Evolutionary conservation across 2,888 invertebrate genomes (phyloP), one percentile per base, ranked within the genome.

Genomic region (Zonitis immaculata): DNA sequence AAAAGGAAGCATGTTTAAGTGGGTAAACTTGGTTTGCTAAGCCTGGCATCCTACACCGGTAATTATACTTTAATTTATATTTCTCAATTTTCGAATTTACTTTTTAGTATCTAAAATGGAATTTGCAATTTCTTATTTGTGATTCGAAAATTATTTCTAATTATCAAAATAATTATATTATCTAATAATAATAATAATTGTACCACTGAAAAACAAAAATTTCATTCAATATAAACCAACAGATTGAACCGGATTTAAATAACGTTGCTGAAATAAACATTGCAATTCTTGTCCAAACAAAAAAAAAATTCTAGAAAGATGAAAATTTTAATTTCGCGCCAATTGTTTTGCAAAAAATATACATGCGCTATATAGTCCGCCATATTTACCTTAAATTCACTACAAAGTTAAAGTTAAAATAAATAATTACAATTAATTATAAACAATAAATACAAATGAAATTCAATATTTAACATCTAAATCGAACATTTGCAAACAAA

Each of bases 1-100:
- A 78, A 78, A 78, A 78, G 78, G 78, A 79, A 78, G 74, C 76
- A 74, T 75, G 73, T 78, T 77, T 78, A 78, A 69, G 66, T 72
- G 67, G 69, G 71, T 71, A 74, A 70, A 74, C 72, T 73, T 69
- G 69, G 68, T 67, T 73, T 71, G 70, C 71, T 72, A 72, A 74
- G 67, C 71, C 70, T 73, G 72, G 72, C 72, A 74, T 73, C 75
- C 75, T 76, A 76, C 71, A 73, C 69, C 69, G 68, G 67, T 62
- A n/a, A n/a, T 66, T 14, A 14, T 25, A 25, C 25, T 25, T n/a
- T n/a, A n/a, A n/a, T n/a, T n/a, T n/a, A n/a, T n/a, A n/a, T n/a
- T n/a, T n/a, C n/a, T n/a, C n/a, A n/a, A n/a, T n/a, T n/a, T n/a
- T n/a, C n/a, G n/a, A n/a, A n/a, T n/a, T n/a, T n/a, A n/a, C n/a